Base-by-base conservation (phyloP, 2,888 invertebrate genomes). In the Mongoloraphidia duomilia region DNA sequence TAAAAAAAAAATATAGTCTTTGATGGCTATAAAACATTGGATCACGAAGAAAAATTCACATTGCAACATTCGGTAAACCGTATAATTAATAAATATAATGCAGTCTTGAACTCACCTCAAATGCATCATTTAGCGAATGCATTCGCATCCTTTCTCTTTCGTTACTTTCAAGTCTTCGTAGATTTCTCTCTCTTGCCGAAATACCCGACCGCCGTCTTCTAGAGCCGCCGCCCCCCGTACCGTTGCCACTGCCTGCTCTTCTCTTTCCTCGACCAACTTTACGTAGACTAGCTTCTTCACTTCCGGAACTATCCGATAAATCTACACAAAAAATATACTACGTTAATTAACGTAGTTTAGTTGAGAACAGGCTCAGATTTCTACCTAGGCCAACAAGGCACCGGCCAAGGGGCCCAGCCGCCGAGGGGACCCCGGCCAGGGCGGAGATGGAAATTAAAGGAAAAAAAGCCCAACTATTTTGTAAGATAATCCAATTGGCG, bases 51-150 rank as follows among this genome's bases (percentile, higher is more conserved):
- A 46, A 42, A 9, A 8, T 12, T 10, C 42, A 17, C 26, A 13
- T 8, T 8, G 41, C 26, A 41, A 11, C 10, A 12, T 13, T 41
- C 9, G 12, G 12, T 17, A 41, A 41, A 14, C n/a, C 17, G 17
- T 17, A 50, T 14, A 46, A 47, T 42, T 35, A 33, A 26, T 46
- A 13, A 36, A 47, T 44, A 13, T 41, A 40, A 47, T 40, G 41
- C n/a, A 26, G 34, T 34, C 34, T 41, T 40, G 41, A 14, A 34
- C 35, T 58, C 63, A 80, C 83, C 74, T 84, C 82, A 63, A 85
- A 85, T 12, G 84, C 85, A 63, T 84, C 84, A 63, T 85, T 85
- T 53, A 85, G 71, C 53, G 81, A 80, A 65, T 85, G 85, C 85
- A 85, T 85, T 59, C 85, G 72, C 78, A 82, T 82, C 57, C 85